Percentiles rank a stretch among this genome's conserved stretches.
Evolutionary conservation across 30 jellyfish, hydroid and myxozoan genomes (phyloP).

Genomic region (Aurelia aurita): DNA sequence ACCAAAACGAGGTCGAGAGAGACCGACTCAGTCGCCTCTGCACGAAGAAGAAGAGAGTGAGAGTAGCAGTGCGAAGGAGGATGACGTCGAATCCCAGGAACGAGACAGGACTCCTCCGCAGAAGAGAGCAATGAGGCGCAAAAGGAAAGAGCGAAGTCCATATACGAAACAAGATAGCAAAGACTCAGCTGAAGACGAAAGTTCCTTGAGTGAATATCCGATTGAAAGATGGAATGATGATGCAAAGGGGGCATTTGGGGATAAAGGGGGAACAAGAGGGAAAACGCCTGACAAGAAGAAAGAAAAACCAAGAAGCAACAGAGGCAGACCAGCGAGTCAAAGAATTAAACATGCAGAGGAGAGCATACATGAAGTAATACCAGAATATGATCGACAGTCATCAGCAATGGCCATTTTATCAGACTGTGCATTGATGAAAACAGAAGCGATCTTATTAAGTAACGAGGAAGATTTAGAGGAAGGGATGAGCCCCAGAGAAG

Average conservation of each 20-base stretch:
- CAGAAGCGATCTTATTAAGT: not conserved
- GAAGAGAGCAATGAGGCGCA: constrained; percentile 55
- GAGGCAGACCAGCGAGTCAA: constrained; percentile 18
- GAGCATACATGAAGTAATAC: not conserved
- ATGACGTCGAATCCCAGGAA: constrained; percentile 61
- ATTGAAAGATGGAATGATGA: constrained; percentile 52
- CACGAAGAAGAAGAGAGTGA: constrained; percentile 64
- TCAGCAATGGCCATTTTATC: constrained; percentile 46
- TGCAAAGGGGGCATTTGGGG: not conserved
- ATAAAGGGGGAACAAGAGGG: constrained; percentile 9
- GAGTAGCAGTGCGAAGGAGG: constrained; percentile 81
- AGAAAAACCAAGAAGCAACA: constrained; percentile 11
- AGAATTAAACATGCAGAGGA: constrained; percentile 3
- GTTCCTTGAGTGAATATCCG: constrained; percentile 35
- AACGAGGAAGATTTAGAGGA: constrained; percentile 32
- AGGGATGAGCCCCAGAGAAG: not conserved
- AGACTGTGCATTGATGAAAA: constrained; percentile 39
- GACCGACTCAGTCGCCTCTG: constrained; percentile 44
- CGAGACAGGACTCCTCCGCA: constrained; percentile 65
- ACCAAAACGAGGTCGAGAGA: constrained; percentile 44
- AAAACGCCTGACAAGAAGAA: constrained; percentile 31
- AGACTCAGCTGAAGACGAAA: constrained; percentile 74
- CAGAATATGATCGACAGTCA: constrained; percentile 32
- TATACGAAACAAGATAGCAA: constrained; percentile 52
- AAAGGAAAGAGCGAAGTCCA: constrained; percentile 59